These are phyloP conservation scores for Graphium colonna DNA, from an alignment of 2,888 invertebrate genomes.

Conservation along the genomic window DNA sequence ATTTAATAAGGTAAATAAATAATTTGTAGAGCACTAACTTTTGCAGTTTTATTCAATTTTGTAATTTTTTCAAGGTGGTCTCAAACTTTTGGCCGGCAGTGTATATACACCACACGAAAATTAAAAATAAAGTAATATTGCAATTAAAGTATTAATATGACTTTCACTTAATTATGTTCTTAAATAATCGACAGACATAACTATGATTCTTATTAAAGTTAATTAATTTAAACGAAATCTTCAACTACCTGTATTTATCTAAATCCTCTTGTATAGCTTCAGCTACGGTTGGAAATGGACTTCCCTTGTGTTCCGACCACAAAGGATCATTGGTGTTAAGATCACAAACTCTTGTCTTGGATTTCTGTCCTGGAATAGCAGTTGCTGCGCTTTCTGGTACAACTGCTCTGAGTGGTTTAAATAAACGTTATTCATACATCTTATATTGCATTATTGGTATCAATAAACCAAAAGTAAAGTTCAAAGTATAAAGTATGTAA, in stretches of 20 bases:
- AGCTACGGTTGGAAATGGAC: conserved; percentile 95
- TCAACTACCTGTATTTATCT: conserved; percentile 93
- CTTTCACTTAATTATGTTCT: no score
- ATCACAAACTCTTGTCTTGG: conserved; percentile 93
- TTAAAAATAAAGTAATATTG: no score
- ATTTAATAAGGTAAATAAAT: no score
- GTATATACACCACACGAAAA: background rate
- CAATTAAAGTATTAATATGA: background rate
- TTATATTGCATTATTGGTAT: no score
- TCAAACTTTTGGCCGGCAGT: no score
- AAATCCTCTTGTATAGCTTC: conserved; percentile 99
- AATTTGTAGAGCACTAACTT: no score
- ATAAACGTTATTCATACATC: no score
- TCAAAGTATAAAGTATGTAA: conserved; percentile 8
- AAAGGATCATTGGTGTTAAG: conserved; percentile 93
- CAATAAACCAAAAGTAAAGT: conserved; percentile 15
- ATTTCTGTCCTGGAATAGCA: conserved; percentile 81
- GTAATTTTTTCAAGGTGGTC: no score
- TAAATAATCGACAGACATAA: no score
- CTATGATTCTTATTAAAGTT: no score
- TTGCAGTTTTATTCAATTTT: no score
- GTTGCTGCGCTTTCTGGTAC: conserved; percentile 63
- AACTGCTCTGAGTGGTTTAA: conserved; percentile 51
- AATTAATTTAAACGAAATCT: no score
- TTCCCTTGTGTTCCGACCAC: conserved; percentile 96